These are phyloP conservation scores for Hetaerina titia DNA, from an alignment of 2,888 invertebrate species.

Conservation along the genomic window DNA sequence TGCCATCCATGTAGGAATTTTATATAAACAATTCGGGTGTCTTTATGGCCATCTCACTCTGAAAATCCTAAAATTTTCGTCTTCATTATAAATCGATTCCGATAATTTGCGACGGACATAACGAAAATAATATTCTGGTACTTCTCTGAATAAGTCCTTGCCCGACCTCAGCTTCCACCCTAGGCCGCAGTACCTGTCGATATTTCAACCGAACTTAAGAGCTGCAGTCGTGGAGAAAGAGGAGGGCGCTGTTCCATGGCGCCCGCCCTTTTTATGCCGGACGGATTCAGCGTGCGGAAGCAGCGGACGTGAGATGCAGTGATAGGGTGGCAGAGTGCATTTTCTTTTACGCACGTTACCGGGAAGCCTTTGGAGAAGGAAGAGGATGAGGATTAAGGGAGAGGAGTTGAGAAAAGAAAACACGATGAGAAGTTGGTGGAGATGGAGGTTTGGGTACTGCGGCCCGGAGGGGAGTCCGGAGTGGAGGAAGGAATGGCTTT, in stretches of 20 bases:
- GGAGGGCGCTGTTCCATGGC: not conserved
- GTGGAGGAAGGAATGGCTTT: conserved; percentile 13
- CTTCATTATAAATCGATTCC: too few relatives aligned
- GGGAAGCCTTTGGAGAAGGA: not conserved
- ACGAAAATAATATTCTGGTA: too few relatives aligned
- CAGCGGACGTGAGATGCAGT: not conserved
- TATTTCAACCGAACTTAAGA: not conserved
- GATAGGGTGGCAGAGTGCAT: not conserved
- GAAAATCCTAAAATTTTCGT: too few relatives aligned
- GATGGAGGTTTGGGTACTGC: not conserved
- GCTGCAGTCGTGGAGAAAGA: not conserved
- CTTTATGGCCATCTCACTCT: too few relatives aligned
- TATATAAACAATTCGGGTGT: too few relatives aligned
- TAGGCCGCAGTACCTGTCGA: not conserved
- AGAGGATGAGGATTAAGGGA: not conserved
- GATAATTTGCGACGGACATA: too few relatives aligned
- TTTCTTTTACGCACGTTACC: conserved; percentile 10
- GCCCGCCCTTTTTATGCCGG: not conserved
- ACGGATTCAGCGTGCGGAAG: not conserved
- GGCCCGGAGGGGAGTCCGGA: not conserved
- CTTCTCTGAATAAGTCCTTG: too few relatives aligned
- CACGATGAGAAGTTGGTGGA: not conserved
- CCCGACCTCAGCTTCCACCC: too few relatives aligned
- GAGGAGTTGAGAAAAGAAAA: not conserved
- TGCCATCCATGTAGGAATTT: too few relatives aligned